These are phyloP conservation scores for Parazoanthus swiftii DNA, from an alignment of 92 coral and sea anemone species.

Conservation along the genomic window DNA sequence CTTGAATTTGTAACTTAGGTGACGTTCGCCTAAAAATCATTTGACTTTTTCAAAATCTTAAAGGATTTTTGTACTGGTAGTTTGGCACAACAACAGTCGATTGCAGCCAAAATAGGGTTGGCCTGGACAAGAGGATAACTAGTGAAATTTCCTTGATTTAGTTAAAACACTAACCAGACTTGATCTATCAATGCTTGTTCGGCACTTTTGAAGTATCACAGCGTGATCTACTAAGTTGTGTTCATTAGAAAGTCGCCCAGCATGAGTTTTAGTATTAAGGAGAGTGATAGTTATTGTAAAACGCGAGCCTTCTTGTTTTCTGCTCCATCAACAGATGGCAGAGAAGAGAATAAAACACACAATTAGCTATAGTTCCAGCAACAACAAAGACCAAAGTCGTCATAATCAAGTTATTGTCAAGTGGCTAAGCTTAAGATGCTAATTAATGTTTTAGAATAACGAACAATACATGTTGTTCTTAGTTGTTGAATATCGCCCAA, in stretches of 20 bases:
- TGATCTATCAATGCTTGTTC: slow-evolving; percentile 15
- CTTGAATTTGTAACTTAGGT: background rate
- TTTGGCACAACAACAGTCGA: background rate
- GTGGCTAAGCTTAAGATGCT: slow-evolving; percentile 70
- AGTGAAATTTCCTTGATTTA: slow-evolving; percentile 14
- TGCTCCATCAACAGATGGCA: slow-evolving; percentile 59
- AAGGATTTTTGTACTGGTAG: background rate
- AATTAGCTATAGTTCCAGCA: slow-evolving; percentile 59
- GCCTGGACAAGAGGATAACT: background rate
- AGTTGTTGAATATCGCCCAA: slow-evolving; percentile 64
- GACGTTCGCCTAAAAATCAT: background rate
- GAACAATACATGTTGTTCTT: slow-evolving; percentile 93
- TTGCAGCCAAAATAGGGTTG: background rate
- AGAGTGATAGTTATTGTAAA: slow-evolving; percentile 39
- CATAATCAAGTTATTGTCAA: slow-evolving; percentile 85
- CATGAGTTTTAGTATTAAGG: slow-evolving; percentile 26
- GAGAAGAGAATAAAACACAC: slow-evolving; percentile 67
- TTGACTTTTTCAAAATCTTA: background rate
- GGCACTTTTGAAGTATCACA: slow-evolving; percentile 39
- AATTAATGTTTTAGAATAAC: slow-evolving; percentile 73
- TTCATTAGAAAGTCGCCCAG: slow-evolving; percentile 39
- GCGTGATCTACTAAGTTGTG: slow-evolving; percentile 25
- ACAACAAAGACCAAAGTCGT: slow-evolving; percentile 74
- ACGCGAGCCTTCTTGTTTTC: slow-evolving; percentile 22
- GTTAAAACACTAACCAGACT: slow-evolving; percentile 29